Evolutionary conservation across 2,797 vertebrate genomes (phyloP).

Genomic region (Pseudomugil gertrudae): DNA sequence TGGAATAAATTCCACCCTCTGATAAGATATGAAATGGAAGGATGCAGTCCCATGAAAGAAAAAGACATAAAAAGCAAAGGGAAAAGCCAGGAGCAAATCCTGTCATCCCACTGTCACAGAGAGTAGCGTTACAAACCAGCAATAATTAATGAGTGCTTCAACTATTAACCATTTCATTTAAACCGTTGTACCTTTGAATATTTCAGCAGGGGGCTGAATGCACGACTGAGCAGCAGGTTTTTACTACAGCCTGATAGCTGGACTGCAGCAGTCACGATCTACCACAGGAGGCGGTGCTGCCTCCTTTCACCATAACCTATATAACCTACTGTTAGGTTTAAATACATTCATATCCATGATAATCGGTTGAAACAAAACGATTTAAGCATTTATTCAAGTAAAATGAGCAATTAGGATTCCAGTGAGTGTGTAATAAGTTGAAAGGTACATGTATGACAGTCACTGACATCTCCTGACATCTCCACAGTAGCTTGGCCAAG

Average conservation of each 20-base stretch:
- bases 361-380: neutral
- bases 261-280: conserved; percentile 51
- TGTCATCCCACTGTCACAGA: conserved; percentile 39
- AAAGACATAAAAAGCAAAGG: neutral
- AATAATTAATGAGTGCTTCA: conserved; percentile 79
- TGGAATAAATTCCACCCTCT: conserved; percentile 33
- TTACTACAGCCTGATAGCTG: conserved; percentile 66
- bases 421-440: neutral
- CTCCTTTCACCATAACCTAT: conserved; percentile 23
- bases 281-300: conserved; percentile 67
- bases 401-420: neutral
- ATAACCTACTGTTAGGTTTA: conserved; percentile 4
- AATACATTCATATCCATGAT: conserved; percentile 12
- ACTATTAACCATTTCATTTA: conserved; percentile 76
- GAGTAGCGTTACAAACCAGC: conserved; percentile 64
- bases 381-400: neutral
- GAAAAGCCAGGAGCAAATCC: conserved; percentile 30
- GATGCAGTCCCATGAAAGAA: conserved; percentile 17
- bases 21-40: conserved; percentile 1
- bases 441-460: neutral
- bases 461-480: conserved; percentile 51
- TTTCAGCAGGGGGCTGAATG: conserved; percentile 53
- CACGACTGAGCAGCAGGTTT: conserved; percentile 65
- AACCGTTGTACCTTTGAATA: conserved; percentile 64
- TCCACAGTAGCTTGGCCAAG: conserved; percentile 82